Base-by-base conservation (phyloP, 23 tunicate species). In the Corella eumyota region DNA sequence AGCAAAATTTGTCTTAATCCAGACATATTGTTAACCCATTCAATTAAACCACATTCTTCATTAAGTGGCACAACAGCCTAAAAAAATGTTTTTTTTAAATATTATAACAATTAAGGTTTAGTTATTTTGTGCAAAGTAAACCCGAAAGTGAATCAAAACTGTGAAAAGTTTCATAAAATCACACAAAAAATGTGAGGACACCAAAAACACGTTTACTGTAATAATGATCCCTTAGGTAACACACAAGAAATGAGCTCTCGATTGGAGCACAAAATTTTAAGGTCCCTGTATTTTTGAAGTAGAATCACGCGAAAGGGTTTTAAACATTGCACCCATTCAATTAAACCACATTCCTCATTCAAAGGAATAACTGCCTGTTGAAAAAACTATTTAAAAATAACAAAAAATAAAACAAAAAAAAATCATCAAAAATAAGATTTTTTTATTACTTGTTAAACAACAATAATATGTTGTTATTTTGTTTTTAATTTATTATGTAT, bases 11-110 rank as follows among this genome's bases (percentile, higher is more conserved):
- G 71, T 32, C 96, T 63, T 48, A 88, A 79, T 36, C 85, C 96
- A 3, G 67, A 44, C 69, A 69, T 79, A 68, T 88, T 79, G 36
- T 70, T 53, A 3, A 88, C 96, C 96, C 96, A 88, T 48, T 88
- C 96, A 15, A 88, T 88, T n/a, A 88, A 54, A 4, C 96, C 96
- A 44, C 96, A 78, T 60, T 88, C 88, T 57, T 88, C 96, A 44
- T 88, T 88, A 24, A 88, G 73, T 40, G 96, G 96, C 56, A 88
- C 69, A 47, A 88, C 96, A 64, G 96, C 81, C 96, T 88, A 60
- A n/a, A 53, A 23, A 45, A 45, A 45, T 19, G 20, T 45, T 45
- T 45, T n/a, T n/a, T n/a, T n/a, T n/a, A n/a, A n/a, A n/a, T n/a
- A n/a, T n/a, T n/a, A n/a, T n/a, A n/a, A n/a, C n/a, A n/a, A n/a